These are phyloP conservation scores for Crepidodera aurea DNA, from an alignment of 2,888 invertebrate genomes.

Conservation along the genomic window DNA sequence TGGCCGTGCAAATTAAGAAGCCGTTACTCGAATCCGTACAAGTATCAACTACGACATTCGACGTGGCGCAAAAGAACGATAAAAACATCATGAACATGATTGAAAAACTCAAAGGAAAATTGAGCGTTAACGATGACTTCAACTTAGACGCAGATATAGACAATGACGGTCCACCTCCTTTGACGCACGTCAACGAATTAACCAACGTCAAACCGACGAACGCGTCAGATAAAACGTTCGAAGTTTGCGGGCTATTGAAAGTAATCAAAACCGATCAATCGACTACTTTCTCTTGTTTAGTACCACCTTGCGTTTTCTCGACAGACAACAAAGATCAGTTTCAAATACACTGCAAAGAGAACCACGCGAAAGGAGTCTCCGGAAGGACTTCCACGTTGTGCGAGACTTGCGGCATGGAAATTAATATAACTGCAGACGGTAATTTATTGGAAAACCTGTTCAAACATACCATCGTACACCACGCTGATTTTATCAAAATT, in stretches of 20 bases:
- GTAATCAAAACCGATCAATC: conserved; percentile 40
- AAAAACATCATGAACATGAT: conserved; percentile 46
- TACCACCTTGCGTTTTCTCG: conserved; percentile 52
- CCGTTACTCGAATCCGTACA: conserved; percentile 38
- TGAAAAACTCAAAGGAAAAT: conserved; percentile 51
- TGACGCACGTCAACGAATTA: conserved; percentile 41
- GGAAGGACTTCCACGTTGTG: conserved; percentile 39
- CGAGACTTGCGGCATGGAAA: conserved; percentile 41
- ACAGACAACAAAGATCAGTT: conserved; percentile 51
- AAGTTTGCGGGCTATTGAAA: conserved; percentile 46
- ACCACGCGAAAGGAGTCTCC: conserved; percentile 43
- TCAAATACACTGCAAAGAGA: conserved; percentile 53
- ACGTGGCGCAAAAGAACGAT: conserved; percentile 44
- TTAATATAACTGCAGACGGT: conserved; percentile 32
- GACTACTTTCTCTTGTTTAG: conserved; percentile 52
- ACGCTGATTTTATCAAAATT: conserved; percentile 38
- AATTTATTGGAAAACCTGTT: conserved; percentile 46
- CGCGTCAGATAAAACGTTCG: conserved; percentile 26
- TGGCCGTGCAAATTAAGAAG: conserved; percentile 35
- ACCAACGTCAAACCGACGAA: conserved; percentile 21
- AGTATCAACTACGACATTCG: conserved; percentile 35
- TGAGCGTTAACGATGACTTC: conserved; percentile 36
- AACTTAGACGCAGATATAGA: conserved; percentile 27
- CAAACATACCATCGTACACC: conserved; percentile 44
- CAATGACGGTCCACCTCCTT: conserved; percentile 43